Percentiles rank a stretch among this genome's conserved stretches.
Evolutionary conservation across 2,113 vertebrate genomes (phyloP).

Genomic region (Irena cyanogastra): DNA sequence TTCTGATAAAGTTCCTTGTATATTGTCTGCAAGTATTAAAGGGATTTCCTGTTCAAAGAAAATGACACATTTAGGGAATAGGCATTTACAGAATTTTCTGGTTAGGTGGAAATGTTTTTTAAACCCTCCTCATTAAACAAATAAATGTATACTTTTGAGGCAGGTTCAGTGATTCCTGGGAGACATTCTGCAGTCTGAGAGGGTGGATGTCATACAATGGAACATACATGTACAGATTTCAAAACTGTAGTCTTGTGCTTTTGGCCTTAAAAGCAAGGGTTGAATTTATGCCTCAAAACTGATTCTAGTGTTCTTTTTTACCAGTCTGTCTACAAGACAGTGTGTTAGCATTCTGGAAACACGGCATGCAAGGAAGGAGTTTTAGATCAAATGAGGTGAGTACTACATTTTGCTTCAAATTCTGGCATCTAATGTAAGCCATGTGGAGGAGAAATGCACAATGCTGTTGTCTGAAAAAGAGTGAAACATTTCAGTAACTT

Average conservation of each 20-base stretch:
- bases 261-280: not conserved
- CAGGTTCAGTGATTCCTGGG: not conserved
- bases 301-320: conserved; percentile 36
- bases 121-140: not conserved
- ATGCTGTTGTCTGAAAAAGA: not conserved
- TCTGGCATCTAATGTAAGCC: not conserved
- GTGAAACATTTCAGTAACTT: not conserved
- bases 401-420: not conserved
- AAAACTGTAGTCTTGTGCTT: not conserved
- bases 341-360: conserved; percentile 96
- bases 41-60: not conserved
- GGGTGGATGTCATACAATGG: not conserved
- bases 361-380: conserved; percentile 96
- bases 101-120: not conserved
- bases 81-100: not conserved
- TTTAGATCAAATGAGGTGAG: conserved; percentile 96
- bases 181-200: not conserved
- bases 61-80: not conserved
- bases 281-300: not conserved
- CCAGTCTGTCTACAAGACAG: conserved; percentile 97
- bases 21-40: not conserved
- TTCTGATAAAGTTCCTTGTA: not conserved
- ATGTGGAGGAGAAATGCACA: not conserved
- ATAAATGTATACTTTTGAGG: not conserved
- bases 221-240: not conserved